Evolutionary conservation across 2,113 vertebrate genomes (phyloP).

Genomic region (Bubalus kerabau): DNA sequence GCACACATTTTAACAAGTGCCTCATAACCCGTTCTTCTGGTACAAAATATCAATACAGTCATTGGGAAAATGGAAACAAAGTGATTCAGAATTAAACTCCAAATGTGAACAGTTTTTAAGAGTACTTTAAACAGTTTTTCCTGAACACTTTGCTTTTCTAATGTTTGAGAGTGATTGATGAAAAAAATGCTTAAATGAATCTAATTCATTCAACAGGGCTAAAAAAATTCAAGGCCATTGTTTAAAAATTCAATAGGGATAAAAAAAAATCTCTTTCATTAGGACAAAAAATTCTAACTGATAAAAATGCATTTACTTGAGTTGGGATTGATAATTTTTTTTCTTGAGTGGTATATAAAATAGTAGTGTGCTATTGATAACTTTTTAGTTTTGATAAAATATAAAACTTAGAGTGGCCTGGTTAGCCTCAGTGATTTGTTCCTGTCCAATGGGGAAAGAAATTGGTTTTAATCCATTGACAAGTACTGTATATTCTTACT

Average conservation of each 20-base stretch:
- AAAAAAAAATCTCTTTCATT: not conserved
- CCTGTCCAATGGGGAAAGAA: not conserved
- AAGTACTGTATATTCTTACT: not conserved
- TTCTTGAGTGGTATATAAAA: not conserved
- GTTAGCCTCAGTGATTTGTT: not conserved
- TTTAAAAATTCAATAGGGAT: not conserved
- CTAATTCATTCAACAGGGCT: not conserved
- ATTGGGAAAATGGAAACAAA: not conserved
- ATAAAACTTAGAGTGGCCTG: not conserved
- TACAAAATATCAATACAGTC: not conserved
- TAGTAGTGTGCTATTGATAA: not conserved
- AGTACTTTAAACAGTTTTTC: not conserved
- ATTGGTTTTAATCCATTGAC: not conserved
- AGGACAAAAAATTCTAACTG: conserved; percentile 2
- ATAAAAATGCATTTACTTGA: not conserved
- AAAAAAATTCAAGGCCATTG: not conserved
- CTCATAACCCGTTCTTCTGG: not conserved
- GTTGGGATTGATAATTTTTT: not conserved
- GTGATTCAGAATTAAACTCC: not conserved
- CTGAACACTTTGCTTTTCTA: not conserved
- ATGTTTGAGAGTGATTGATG: not conserved
- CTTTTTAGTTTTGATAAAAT: not conserved
- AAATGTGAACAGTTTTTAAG: not conserved
- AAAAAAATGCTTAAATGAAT: conserved; percentile 1
- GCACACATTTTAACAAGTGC: not conserved